Base-by-base conservation (phyloP, 2,113 vertebrate genomes). In the Penelope pileata region DNA sequence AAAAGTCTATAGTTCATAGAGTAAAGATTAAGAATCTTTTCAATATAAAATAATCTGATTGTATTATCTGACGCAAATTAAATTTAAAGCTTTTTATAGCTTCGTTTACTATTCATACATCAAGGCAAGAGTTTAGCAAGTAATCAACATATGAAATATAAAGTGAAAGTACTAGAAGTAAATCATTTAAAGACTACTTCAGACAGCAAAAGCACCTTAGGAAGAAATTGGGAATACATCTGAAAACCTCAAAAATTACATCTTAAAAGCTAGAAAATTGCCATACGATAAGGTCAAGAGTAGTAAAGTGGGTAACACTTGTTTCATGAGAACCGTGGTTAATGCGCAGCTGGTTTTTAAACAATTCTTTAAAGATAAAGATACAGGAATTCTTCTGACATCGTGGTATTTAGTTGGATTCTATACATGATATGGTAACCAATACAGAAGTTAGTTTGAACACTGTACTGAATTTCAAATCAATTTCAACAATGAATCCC, bases 251-350 rank as follows among this genome's bases (percentile, higher is more conserved):
- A 91, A 94, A 94, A 96, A 96, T 88, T 81, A 95, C 91, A 86
- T 94, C 93, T 95, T 93, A 95, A 95, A 95, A 69, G 59, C 83
- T 60, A 77, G 72, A 91, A 68, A 96, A 95, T 95, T 97, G 96
- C 76, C 82, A 59, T 81, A 94, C 38, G 87, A 95, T 96, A 97
- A 97, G 94, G 96, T 95, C 93, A 96, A 95, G 95, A 96, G 95
- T 83, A 50, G 47, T 95, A 90, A 95, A 97, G 91, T 95, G 94
- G 94, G 78, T 92, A 93, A 81, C 93, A 92, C 70, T 82, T 92
- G 78, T 89, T 94, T 82, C 75, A 85, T 86, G 60, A 94, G 75
- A 96, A 94, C 87, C 1, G 2, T 58, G 23, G 87, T 88, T 94
- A 87, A 90, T 74, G 67, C 62, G 82, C 96, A 97, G 95, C 89